A percentile compares a stretch with the other conserved stretches of the same genome.
Evolutionary conservation across 2,797 vertebrate species (phyloP).

Genomic region (Peromyscus eremicus): DNA sequence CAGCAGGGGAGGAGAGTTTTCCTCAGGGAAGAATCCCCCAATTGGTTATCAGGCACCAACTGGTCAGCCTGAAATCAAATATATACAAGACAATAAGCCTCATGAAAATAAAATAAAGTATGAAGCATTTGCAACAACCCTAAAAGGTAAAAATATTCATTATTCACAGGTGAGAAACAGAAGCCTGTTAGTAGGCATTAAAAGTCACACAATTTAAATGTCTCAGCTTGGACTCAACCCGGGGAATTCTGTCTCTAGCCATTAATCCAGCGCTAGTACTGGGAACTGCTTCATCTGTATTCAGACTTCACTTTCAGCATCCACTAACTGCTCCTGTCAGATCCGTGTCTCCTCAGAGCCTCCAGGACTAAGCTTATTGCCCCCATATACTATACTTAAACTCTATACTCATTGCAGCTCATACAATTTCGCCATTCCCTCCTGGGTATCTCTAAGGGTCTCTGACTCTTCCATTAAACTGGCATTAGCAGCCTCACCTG

Average conservation of each 20-base stretch:
- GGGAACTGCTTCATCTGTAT: background rate
- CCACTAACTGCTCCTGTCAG: background rate
- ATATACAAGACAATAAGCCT: background rate
- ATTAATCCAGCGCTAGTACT: too few relatives aligned
- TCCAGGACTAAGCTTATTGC: background rate
- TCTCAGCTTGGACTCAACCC: background rate
- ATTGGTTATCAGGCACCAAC: background rate
- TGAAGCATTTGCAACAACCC: background rate
- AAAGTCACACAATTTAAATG: background rate
- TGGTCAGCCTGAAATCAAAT: background rate
- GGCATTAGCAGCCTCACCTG: background rate
- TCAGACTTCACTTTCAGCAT: background rate
- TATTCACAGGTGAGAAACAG: background rate
- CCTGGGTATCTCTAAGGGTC: background rate
- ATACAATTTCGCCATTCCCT: background rate
- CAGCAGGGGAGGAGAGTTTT: background rate
- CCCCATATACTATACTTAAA: background rate
- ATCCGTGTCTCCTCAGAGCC: background rate
- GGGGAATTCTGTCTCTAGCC: accelerated
- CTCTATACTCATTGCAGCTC: background rate
- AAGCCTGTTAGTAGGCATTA: background rate
- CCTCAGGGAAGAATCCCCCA: background rate
- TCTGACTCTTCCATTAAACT: background rate
- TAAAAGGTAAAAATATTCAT: background rate
- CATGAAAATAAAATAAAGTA: background rate